These are phyloP conservation scores for Octonoba sinensis DNA, from an alignment of 2,888 invertebrate genomes.

Conservation along the genomic window DNA sequence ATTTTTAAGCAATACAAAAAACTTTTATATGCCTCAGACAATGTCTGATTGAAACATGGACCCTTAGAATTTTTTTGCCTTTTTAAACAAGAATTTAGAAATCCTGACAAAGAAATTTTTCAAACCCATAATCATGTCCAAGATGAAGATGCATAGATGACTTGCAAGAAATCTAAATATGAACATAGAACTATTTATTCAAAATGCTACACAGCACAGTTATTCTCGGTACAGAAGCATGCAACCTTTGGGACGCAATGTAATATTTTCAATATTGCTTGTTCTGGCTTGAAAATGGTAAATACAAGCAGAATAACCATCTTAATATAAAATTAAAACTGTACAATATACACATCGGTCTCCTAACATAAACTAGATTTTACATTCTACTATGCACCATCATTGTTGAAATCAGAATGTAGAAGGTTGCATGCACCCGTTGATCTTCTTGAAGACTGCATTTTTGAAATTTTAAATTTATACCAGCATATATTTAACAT, in stretches of 20 bases:
- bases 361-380: constrained; percentile 23
- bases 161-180: constrained; percentile 58
- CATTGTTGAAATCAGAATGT: constrained; percentile 20
- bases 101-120: constrained; percentile 4
- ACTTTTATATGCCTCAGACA: constrained; percentile 31
- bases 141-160: constrained; percentile 48
- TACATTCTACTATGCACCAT: constrained; percentile 50
- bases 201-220: constrained; percentile 45
- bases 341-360: constrained; percentile 40
- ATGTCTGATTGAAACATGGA: constrained; percentile 11
- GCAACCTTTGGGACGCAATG: constrained; percentile 63
- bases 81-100: too few species aligned
- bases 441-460: neutral
- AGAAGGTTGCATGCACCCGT: constrained; percentile 58
- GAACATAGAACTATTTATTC: constrained; percentile 60
- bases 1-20: constrained; percentile 20
- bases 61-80: too few species aligned
- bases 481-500: neutral
- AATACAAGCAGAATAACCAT: constrained; percentile 36
- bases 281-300: constrained; percentile 20
- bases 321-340: constrained; percentile 30
- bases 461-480: neutral
- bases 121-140: constrained; percentile 44
- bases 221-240: constrained; percentile 38
- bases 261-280: constrained; percentile 33